These are phyloP conservation scores for Pteropus rufus DNA, from an alignment of 2,797 vertebrate species.

Conservation along the genomic window DNA sequence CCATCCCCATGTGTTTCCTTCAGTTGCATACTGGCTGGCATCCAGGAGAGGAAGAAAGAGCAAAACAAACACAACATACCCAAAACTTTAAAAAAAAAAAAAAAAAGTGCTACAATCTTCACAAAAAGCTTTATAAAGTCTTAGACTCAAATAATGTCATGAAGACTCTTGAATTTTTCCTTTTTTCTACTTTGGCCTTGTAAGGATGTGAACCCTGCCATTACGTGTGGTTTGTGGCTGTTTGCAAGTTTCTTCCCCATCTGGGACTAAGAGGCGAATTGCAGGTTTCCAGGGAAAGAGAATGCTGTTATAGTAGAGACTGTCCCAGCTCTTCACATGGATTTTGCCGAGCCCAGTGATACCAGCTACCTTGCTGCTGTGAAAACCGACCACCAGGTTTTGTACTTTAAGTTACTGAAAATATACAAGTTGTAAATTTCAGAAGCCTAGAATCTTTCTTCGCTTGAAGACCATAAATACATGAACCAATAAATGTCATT, in stretches of 20 bases:
- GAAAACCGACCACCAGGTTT: background rate
- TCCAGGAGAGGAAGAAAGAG: constrained; percentile 39
- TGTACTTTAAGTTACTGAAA: constrained; percentile 47
- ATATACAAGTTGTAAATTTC: constrained; percentile 1
- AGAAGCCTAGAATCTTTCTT: background rate
- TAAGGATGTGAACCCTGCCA: constrained; percentile 62
- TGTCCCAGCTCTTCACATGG: constrained; percentile 19
- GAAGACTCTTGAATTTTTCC: constrained; percentile 26
- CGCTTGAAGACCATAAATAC: constrained; percentile 52
- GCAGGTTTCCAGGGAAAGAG: constrained; percentile 78
- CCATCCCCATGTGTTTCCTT: constrained; percentile 46
- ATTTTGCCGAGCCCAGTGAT: constrained; percentile 60
- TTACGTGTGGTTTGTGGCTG: constrained; percentile 66
- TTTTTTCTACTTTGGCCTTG: background rate
- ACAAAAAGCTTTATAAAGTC: background rate
- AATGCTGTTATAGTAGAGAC: constrained; percentile 72
- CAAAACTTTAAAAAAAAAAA: background rate
- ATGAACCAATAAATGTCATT: background rate
- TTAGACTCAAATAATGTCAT: background rate
- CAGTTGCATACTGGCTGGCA: constrained; percentile 50
- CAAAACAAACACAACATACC: constrained; percentile 20
- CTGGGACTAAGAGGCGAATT: constrained; percentile 72
- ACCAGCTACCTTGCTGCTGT: constrained; percentile 52
- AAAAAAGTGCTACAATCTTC: background rate
- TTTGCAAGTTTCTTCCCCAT: constrained; percentile 72